Evolutionary conservation across 2,113 vertebrate species (phyloP).

Genomic region (Fregetta grallaria): DNA sequence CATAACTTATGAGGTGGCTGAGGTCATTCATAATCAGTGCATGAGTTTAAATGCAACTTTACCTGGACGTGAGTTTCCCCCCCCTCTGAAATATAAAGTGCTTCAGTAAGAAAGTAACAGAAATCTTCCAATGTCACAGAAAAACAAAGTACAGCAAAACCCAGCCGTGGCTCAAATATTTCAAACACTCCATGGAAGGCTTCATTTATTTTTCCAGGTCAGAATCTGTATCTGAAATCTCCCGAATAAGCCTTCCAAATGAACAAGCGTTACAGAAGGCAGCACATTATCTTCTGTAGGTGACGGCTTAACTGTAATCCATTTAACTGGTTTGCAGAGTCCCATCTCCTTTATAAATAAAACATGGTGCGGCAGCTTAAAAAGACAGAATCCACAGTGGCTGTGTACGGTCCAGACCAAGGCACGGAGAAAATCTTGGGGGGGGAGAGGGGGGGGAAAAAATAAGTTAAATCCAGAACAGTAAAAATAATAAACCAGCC

Average conservation of each 20-base stretch:
- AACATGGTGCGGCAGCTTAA: constrained; percentile 41
- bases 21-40: constrained; percentile 69
- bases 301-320: constrained; percentile 74
- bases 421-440: constrained; percentile 58
- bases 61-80: neutral
- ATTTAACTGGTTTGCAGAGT: constrained; percentile 68
- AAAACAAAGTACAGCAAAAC: constrained; percentile 6
- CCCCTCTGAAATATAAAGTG: constrained; percentile 71
- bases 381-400: constrained; percentile 40
- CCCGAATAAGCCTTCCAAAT: constrained; percentile 59
- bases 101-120: constrained; percentile 55
- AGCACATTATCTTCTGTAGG: constrained; percentile 55
- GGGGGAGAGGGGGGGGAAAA: neutral
- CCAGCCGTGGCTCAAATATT: constrained; percentile 36
- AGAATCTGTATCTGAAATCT: constrained; percentile 60
- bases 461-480: constrained; percentile 58
- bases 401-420: constrained; percentile 35
- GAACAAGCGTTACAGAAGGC: constrained; percentile 49
- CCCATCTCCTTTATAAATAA: constrained; percentile 73
- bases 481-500: constrained; percentile 47
- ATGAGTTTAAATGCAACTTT: constrained; percentile 34
- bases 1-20: constrained; percentile 56
- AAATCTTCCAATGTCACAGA: neutral
- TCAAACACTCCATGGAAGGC: constrained; percentile 26
- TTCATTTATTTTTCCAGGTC: constrained; percentile 55